phyloP scores from a whole-genome alignment of 2,888 invertebrate genomes.

The Prosapia bicincta region DNA sequence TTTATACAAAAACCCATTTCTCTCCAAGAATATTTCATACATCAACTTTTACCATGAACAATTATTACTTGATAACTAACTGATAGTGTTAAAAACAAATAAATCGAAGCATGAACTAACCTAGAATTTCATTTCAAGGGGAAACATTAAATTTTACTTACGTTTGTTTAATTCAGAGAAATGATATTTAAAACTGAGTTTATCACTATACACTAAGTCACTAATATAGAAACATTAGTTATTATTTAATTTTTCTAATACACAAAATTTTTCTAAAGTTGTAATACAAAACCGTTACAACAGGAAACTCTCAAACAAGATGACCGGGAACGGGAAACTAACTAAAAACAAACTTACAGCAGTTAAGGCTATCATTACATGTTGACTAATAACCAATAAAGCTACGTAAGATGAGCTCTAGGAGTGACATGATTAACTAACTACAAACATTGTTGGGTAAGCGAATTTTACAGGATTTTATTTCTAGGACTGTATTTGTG shows the following conservation, averaged over 20 bases:
- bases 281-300: not conserved
- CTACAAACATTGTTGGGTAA: not conserved
- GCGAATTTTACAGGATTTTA: no score
- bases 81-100: not conserved
- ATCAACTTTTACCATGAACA: no score
- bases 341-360: not conserved
- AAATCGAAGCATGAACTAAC: not conserved
- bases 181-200: not conserved
- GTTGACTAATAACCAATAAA: not conserved
- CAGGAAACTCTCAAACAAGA: not conserved
- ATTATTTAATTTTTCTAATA: not conserved
- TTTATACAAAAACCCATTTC: no score
- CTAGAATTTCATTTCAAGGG: not conserved
- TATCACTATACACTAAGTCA: not conserved
- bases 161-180: not conserved
- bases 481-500: no score
- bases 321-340: not conserved
- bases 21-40: no score
- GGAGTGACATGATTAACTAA: not conserved
- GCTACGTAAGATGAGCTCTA: not conserved
- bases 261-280: not conserved
- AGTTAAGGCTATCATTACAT: not conserved
- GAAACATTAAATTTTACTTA: not conserved
- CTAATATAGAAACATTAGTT: not conserved
- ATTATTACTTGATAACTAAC: no score